Evolutionary conservation across 1,140 invertebrate genomes (phyloP).

Genomic region (Arctopsyche grandis): DNA sequence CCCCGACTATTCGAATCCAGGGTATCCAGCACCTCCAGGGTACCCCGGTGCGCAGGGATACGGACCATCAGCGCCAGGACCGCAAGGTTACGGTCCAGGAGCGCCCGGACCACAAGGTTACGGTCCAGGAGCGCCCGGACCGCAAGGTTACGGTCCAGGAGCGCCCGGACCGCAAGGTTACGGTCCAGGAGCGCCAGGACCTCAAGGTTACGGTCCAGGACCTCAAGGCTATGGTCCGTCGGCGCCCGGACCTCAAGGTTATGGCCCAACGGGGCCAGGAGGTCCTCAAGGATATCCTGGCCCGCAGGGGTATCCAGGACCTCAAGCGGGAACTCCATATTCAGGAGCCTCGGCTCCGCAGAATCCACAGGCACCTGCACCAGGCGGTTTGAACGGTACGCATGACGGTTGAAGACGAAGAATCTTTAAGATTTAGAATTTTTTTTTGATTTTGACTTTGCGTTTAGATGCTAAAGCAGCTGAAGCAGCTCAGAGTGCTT

Average conservation of each 20-base stretch:
- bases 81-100: not conserved
- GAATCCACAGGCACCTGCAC: not conserved
- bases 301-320: conserved; percentile 56
- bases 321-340: conserved; percentile 44
- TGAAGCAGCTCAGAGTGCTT: conserved; percentile 87
- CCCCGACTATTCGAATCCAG: conserved; percentile 27
- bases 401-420: not conserved
- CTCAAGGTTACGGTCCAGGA: conserved; percentile 34
- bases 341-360: conserved; percentile 39
- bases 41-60: conserved; percentile 50
- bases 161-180: conserved; percentile 36
- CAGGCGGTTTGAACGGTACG: conserved; percentile 42
- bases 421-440: not conserved
- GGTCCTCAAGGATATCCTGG: conserved; percentile 56
- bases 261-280: too few relatives aligned
- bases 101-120: conserved; percentile 23
- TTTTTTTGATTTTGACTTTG: not conserved
- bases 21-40: conserved; percentile 55
- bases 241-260: conserved; percentile 51
- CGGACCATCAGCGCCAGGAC: conserved; percentile 23
- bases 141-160: conserved; percentile 34
- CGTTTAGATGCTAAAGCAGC: conserved; percentile 80
- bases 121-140: conserved; percentile 32
- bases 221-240: too few relatives aligned
- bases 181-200: conserved; percentile 32